phyloP scores from a whole-genome alignment of 2,113 vertebrate species.

The Alligator sinensis region DNA sequence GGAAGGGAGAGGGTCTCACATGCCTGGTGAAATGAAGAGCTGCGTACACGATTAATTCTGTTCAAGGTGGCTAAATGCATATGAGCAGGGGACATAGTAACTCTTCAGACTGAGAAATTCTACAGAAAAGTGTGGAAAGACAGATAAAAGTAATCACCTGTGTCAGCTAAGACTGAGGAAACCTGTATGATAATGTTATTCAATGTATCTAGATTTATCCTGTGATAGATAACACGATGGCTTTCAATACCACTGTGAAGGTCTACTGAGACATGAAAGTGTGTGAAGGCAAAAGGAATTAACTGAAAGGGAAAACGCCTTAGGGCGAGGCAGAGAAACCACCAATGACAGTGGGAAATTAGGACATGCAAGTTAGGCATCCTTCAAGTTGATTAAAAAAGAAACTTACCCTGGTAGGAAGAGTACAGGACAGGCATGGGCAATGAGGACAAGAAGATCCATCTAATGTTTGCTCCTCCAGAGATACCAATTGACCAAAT shows the following conservation, averaged over 20 bases:
- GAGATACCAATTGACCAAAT: not conserved
- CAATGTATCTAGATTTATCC: not conserved
- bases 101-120: not conserved
- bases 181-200: rapidly evolving
- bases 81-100: not conserved
- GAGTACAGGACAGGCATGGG: not conserved
- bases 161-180: not conserved
- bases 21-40: too few species aligned
- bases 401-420: not conserved
- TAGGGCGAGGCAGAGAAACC: not conserved
- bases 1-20: too few species aligned
- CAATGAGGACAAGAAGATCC: not conserved
- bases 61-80: too few species aligned
- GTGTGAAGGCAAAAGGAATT: not conserved
- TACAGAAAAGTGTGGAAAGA: not conserved
- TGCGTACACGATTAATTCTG: too few species aligned
- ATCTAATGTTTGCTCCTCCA: not conserved
- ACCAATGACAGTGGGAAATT: not conserved
- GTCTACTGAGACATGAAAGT: not conserved
- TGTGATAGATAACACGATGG: not conserved
- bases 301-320: not conserved
- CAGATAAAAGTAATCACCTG: not conserved
- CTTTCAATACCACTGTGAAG: not conserved
- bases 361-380: not conserved
- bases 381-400: not conserved